Percentiles rank a stretch among this genome's conserved stretches.
Conservation (phyloP, 2,797 vertebrate species). For the Tympanoctomys barrerae region DNA sequence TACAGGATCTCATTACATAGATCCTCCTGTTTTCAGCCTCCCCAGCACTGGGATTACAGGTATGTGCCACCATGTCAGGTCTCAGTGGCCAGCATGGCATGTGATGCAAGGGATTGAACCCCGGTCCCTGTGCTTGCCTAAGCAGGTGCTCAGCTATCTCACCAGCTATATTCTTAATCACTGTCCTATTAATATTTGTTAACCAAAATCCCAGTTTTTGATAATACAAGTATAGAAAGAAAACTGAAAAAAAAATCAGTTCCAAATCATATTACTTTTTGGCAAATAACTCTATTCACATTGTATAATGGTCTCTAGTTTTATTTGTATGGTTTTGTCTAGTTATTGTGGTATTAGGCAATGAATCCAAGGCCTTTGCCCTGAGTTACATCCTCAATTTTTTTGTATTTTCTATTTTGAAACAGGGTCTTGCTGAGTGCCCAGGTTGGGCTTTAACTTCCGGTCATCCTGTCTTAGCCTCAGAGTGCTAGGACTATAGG, state of each 20-base stretch:
- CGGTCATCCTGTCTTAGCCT: not conserved
- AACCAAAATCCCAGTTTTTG: conserved; percentile 26
- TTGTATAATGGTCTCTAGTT: not conserved
- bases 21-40: too few species aligned
- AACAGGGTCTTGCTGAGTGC: not conserved
- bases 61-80: too few species aligned
- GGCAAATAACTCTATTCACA: not conserved
- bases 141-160: too few species aligned
- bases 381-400: not conserved
- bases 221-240: not conserved
- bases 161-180: not conserved
- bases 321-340: not conserved
- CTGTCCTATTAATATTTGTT: conserved; percentile 36
- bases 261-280: conserved; percentile 25
- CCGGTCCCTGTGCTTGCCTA: too few species aligned
- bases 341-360: not conserved
- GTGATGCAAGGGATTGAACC: too few species aligned
- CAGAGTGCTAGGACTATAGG: not conserved
- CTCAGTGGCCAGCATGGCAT: too few species aligned
- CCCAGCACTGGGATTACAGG: too few species aligned
- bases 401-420: not conserved
- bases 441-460: not conserved
- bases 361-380: not conserved
- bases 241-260: not conserved
- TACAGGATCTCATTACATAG: too few species aligned